Percentiles rank a stretch among this genome's conserved stretches.
Conservation (phyloP, 2,888 invertebrate genomes). For the Oasisia sp. region DNA sequence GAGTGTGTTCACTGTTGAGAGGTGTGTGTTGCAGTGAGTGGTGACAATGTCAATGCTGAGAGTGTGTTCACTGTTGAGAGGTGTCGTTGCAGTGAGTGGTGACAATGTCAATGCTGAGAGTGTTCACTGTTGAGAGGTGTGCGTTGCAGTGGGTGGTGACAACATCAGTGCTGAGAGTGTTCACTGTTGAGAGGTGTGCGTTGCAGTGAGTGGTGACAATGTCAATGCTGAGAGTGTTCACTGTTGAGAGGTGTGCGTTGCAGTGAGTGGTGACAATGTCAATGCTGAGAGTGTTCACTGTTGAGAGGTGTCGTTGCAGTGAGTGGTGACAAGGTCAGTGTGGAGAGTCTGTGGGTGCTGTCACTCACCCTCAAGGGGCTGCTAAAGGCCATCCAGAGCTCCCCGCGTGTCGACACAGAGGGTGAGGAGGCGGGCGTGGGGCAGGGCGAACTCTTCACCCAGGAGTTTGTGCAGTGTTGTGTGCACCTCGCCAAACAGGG, state of each 20-base stretch:
- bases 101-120: not conserved
- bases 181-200: constrained; percentile 19
- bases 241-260: not conserved
- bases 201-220: not conserved
- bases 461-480: constrained; percentile 58
- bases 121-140: constrained; percentile 1
- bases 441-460: constrained; percentile 43
- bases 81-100: not conserved
- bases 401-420: not conserved
- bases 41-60: not conserved
- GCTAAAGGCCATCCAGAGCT: constrained; percentile 47
- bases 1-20: not conserved
- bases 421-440: not conserved
- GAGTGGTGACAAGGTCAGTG: constrained; percentile 27
- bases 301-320: not conserved
- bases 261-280: not conserved
- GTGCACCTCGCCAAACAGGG: constrained; percentile 60
- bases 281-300: constrained; percentile 53
- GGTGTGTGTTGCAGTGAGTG: not conserved
- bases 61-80: constrained; percentile 5
- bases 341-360: constrained; percentile 60
- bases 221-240: not conserved
- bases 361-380: constrained; percentile 59
- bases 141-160: not conserved
- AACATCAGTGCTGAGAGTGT: not conserved